Evolutionary conservation across 2,113 vertebrate genomes (phyloP), one percentile per base, ranked within the genome.

Genomic region (Catagonus wagneri): DNA sequence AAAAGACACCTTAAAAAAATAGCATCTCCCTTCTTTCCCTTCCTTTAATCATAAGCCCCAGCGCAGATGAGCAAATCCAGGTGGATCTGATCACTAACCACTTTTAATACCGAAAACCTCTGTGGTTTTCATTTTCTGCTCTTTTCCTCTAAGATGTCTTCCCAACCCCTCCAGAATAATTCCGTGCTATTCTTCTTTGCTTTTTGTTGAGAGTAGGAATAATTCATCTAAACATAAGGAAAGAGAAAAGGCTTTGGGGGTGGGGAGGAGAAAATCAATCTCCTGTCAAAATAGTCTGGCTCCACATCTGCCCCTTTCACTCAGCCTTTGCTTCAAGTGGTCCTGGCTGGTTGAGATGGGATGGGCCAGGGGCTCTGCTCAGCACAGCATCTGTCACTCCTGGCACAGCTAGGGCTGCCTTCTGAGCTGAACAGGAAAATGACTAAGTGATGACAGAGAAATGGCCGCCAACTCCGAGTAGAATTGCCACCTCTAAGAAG

Each of bases 231-330:
- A 90, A 89, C 76, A 65, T n/a, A 75, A 85, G 90, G 93, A 84
- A 58, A 90, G 69, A 5, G 27, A 56, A 60, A 79, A 56, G 15
- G 34, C n/a, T 85, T 63, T 79, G 36, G 6, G 29, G 6, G 34
- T 25, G 50, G 17, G 23, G 16, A 13, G 50, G 36, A 65, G 83
- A 23, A 78, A 84, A 74, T 63, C 76, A 81, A 63, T 94, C 61
- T 13, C 34, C 58, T 71, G 96, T 97, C 97, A 96, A 95, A 94
- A 94, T 29, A 94, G 76, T 96, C 78, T 94, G 95, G 72, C 25
- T 90, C 36, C 56, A 56, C 96, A 61, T 88, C 95, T 97, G 90
- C 83, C 94, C 88, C 88, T 81, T 84, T 96, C 80, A 39, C 93
- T 96, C 95, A 96, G 89, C 23, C 63, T 50, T 54, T 76, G 58